phyloP scores from a whole-genome alignment of 2,888 invertebrate species.

The Leistus spinibarbis region DNA sequence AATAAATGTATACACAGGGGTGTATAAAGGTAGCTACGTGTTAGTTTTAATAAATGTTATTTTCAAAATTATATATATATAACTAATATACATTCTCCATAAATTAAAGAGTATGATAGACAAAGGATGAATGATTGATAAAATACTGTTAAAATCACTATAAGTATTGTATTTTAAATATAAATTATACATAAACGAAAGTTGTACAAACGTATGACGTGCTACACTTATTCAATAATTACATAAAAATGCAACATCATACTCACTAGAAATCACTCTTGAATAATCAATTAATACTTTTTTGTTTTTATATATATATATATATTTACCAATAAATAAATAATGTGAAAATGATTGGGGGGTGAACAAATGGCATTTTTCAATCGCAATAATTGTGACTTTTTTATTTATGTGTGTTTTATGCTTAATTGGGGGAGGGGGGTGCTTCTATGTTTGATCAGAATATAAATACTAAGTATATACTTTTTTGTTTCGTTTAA shows the following conservation, averaged over 20 bases:
- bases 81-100: too few relatives aligned
- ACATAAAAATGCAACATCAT: conserved; percentile 40
- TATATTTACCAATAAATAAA: conserved; percentile 2
- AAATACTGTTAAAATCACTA: conserved; percentile 29
- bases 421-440: conserved; percentile 33
- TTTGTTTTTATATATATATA: background rate
- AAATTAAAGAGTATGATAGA: too few relatives aligned
- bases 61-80: too few relatives aligned
- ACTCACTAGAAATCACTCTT: conserved; percentile 40
- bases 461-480: conserved; percentile 43
- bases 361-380: conserved; percentile 35
- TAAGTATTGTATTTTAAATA: conserved; percentile 39
- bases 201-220: conserved; percentile 40
- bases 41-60: background rate
- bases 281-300: conserved; percentile 30
- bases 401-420: conserved; percentile 22
- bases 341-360: conserved; percentile 30
- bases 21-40: too few relatives aligned
- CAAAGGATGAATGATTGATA: background rate
- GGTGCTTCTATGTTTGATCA: conserved; percentile 40
- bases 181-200: conserved; percentile 37
- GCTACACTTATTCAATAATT: conserved; percentile 40
- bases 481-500: conserved; percentile 26
- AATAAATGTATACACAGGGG: background rate
- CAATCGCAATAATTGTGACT: conserved; percentile 33